Base-by-base conservation (phyloP, 2,888 invertebrate genomes). In the Drosophila recens region DNA sequence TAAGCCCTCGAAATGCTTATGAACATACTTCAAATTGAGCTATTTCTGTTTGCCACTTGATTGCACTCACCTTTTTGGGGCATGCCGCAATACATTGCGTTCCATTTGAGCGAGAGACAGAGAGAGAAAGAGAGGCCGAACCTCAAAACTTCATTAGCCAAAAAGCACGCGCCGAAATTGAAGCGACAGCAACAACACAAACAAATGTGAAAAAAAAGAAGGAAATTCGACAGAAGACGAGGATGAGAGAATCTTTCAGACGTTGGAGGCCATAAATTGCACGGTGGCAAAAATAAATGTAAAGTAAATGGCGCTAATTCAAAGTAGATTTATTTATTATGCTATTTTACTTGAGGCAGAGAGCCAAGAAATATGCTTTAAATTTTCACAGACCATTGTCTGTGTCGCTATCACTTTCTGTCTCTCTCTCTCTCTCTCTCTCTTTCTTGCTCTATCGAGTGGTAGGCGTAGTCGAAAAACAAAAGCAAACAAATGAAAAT, bases 251-350 rank as follows among this genome's bases (percentile, higher is more conserved):
- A 66, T 63, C 63, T 65, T 65, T 48, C 71, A 69, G 64, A 67
- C 70, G 72, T 67, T 67, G 64, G 59, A 58, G 56, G 71, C 72
- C 69, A 87, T 84, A 84, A 84, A 84, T 84, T 87, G 72, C 79
- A 79, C 67, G 74, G 85, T 59, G 79, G 87, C 87, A 72, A 79
- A 75, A 87, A 84, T 84, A 87, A 84, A 87, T 84, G 84, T 82
- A 79, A 84, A 87, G 87, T 85, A 85, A 87, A 87, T 88, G 87
- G 89, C 88, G 87, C 87, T 87, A 87, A 87, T 87, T 89, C 90
- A 87, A 87, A 89, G 87, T 88, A 87, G 87, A 89, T 87, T 87
- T 87, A 89, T 87, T 88, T 87, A 87, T 89, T 86, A 83, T 89
- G 87, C 79, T 72, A 86, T 89, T 83, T 89, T 81, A 70, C 81